Evolutionary conservation across 2,797 vertebrate species (phyloP).

Genomic region (Parauchenoglanis punctatus): DNA sequence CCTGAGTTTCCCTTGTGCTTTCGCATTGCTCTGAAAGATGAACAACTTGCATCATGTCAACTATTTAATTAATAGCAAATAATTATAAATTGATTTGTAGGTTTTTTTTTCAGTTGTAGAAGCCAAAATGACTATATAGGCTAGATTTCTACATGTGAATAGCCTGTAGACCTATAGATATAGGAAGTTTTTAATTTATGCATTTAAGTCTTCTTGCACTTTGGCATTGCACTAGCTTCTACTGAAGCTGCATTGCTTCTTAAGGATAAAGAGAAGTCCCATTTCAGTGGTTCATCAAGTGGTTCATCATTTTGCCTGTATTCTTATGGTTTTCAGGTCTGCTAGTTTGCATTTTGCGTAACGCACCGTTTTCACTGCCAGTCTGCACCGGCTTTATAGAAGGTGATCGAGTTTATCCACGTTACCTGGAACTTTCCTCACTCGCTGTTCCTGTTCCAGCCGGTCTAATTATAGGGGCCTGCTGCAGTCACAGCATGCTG

Average conservation of each 20-base stretch:
- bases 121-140: no score
- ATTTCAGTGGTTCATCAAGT: neutral
- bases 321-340: neutral
- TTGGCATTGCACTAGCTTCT: neutral
- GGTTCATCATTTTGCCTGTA: neutral
- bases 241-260: neutral
- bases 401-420: conserved; percentile 35
- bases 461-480: conserved; percentile 55
- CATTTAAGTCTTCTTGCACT: neutral
- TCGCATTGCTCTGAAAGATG: conserved; percentile 8
- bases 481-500: conserved; percentile 55
- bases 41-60: conserved; percentile 35
- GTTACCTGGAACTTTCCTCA: conserved; percentile 64
- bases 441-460: conserved; percentile 50
- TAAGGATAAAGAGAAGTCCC: neutral
- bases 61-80: neutral
- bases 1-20: conserved; percentile 47
- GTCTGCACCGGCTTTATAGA: conserved; percentile 29
- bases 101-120: neutral
- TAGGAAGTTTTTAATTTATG: neutral
- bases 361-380: neutral
- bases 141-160: no score
- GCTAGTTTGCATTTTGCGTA: neutral
- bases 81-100: neutral
- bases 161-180: neutral